These are phyloP conservation scores for Melitaea athalia DNA, from an alignment of 2,888 invertebrate species.

Conservation along the genomic window DNA sequence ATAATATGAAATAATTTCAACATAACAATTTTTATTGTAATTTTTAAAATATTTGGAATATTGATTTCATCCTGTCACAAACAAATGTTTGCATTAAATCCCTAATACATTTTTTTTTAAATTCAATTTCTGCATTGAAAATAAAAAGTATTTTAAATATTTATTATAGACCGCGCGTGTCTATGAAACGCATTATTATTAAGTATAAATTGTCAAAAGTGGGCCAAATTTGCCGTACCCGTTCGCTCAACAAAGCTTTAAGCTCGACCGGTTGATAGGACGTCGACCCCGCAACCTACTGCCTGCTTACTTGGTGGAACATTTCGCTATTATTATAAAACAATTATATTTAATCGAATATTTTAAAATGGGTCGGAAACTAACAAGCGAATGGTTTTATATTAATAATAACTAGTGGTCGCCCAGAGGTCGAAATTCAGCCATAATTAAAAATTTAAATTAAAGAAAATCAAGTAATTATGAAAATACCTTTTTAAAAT, in stretches of 20 bases:
- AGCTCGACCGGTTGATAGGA: conserved; percentile 76
- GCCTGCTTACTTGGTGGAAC: conserved; percentile 53
- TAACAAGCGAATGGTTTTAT: not conserved
- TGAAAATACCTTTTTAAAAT: too few species aligned
- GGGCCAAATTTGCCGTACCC: conserved; percentile 73
- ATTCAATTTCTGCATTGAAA: not conserved
- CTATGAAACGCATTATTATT: conserved; percentile 21
- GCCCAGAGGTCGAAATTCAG: too few species aligned
- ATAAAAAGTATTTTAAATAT: not conserved
- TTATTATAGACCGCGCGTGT: not conserved
- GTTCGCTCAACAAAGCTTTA: conserved; percentile 69
- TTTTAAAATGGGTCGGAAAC: not conserved
- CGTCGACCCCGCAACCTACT: conserved; percentile 78
- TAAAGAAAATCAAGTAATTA: too few species aligned
- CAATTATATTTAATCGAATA: conserved; percentile 37
- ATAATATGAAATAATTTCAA: not conserved
- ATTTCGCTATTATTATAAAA: conserved; percentile 42
- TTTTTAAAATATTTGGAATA: not conserved
- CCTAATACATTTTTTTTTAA: not conserved
- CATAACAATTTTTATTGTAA: not conserved
- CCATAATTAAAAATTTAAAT: too few species aligned
- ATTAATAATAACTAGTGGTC: too few species aligned
- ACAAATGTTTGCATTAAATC: not conserved
- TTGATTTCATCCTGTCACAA: not conserved
- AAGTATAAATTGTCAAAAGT: conserved; percentile 58